These are phyloP conservation scores for Amblyjoppa proteus DNA, from an alignment of 2,888 invertebrate genomes.

Conservation along the genomic window DNA sequence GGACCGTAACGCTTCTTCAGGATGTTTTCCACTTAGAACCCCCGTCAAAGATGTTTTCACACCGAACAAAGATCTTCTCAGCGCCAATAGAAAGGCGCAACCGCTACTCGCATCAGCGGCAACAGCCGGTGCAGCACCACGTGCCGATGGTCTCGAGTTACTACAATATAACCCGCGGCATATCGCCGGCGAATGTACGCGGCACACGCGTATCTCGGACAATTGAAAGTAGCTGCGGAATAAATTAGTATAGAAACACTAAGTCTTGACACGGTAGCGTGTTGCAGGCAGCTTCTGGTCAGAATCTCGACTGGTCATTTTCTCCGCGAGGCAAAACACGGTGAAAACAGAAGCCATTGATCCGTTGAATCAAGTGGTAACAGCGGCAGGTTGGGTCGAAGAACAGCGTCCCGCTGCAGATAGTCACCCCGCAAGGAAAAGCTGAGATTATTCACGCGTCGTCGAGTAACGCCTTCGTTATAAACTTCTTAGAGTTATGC, in stretches of 20 bases:
- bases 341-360: constrained; percentile 61
- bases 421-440: constrained; percentile 1
- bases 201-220: constrained; percentile 43
- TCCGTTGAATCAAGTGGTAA: constrained; percentile 9
- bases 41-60: not conserved
- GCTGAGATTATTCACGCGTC: constrained; percentile 53
- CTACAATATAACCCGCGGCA: constrained; percentile 33
- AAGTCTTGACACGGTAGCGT: constrained; percentile 58
- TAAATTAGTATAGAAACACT: constrained; percentile 56
- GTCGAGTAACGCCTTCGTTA: constrained; percentile 34
- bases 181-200: constrained; percentile 11
- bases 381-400: constrained; percentile 45
- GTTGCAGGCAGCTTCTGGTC: constrained; percentile 32
- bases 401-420: constrained; percentile 28
- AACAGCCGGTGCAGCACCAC: constrained; percentile 58
- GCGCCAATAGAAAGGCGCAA: constrained; percentile 45
- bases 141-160: constrained; percentile 52
- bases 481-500: constrained; percentile 27
- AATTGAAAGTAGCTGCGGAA: constrained; percentile 63
- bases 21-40: too few species aligned
- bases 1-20: too few species aligned
- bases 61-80: constrained; percentile 13
- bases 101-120: constrained; percentile 34
- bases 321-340: constrained; percentile 29
- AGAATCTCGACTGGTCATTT: constrained; percentile 35